A percentile compares a stretch with the other conserved stretches of the same genome.
Conservation (phyloP, 2,797 vertebrate species). For the Yasuhikotakia modesta region DNA sequence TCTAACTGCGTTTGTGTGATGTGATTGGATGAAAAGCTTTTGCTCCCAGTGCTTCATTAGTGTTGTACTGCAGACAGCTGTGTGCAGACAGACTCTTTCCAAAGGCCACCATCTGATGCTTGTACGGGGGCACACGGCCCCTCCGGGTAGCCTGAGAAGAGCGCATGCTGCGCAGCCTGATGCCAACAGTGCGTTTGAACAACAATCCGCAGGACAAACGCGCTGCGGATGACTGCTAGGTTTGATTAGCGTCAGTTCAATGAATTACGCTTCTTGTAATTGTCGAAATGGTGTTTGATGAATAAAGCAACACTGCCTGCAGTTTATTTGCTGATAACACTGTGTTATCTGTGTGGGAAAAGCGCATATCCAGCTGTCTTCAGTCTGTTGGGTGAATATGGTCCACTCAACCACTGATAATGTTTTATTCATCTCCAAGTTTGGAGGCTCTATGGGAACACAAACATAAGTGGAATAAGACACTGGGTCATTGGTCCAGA, state of each 20-base stretch:
- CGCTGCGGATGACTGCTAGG: not conserved
- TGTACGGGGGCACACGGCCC: slow-evolving; percentile 50
- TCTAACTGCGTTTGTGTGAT: slow-evolving; percentile 48
- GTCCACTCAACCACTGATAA: slow-evolving; percentile 17
- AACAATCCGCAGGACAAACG: not conserved
- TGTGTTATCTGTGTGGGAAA: not conserved
- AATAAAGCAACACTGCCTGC: not conserved
- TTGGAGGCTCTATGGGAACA: slow-evolving; percentile 9
- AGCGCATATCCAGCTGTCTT: slow-evolving; percentile 1
- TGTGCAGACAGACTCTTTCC: slow-evolving; percentile 68
- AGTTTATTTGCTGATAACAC: not conserved
- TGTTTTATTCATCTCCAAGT: slow-evolving; percentile 27
- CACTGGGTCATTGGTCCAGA: slow-evolving; percentile 18
- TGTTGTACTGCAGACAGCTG: slow-evolving; percentile 63
- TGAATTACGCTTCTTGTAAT: slow-evolving; percentile 15
- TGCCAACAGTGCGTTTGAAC: slow-evolving; percentile 11
- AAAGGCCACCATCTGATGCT: slow-evolving; percentile 64
- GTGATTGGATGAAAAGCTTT: slow-evolving; percentile 53
- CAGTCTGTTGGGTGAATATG: slow-evolving; percentile 13
- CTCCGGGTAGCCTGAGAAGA: slow-evolving; percentile 28
- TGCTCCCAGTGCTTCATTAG: slow-evolving; percentile 67
- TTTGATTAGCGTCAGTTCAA: slow-evolving; percentile 27
- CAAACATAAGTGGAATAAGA: slow-evolving; percentile 17
- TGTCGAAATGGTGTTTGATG: slow-evolving; percentile 10
- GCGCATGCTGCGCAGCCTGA: not conserved